These are phyloP conservation scores for Anas bernieri DNA, from an alignment of 2,797 vertebrate genomes.

Conservation along the genomic window DNA sequence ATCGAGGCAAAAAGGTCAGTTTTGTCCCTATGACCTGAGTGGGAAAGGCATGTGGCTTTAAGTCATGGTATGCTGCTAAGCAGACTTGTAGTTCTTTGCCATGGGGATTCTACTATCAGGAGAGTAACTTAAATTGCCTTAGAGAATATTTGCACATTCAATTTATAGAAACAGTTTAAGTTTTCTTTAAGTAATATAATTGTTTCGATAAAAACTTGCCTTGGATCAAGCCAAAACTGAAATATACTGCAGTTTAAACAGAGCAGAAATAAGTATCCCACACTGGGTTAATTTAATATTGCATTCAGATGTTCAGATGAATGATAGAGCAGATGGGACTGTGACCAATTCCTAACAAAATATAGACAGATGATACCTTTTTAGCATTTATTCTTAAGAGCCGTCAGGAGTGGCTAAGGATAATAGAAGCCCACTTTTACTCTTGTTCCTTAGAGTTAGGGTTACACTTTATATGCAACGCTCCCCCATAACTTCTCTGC, in stretches of 20 bases:
- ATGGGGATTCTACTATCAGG: not conserved
- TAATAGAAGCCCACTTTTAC: slow-evolving; percentile 38
- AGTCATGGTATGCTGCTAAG: not conserved
- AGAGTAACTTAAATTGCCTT: not conserved
- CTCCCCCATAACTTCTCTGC: not conserved
- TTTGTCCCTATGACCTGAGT: not conserved
- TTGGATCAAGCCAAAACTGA: slow-evolving; percentile 41
- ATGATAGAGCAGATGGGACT: slow-evolving; percentile 60
- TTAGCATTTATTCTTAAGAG: slow-evolving; percentile 49
- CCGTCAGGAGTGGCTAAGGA: slow-evolving; percentile 5
- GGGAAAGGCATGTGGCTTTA: not conserved
- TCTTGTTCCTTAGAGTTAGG: not conserved
- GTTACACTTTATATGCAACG: slow-evolving; percentile 19
- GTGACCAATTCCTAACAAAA: slow-evolving; percentile 67
- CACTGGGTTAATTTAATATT: slow-evolving; percentile 73
- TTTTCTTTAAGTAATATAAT: not conserved
- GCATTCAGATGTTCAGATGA: slow-evolving; percentile 73
- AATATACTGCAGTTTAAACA: slow-evolving; percentile 62
- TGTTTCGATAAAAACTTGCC: slow-evolving; percentile 24
- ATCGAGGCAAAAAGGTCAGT: slow-evolving; percentile 36
- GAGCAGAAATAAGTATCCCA: slow-evolving; percentile 63
- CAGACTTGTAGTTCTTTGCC: not conserved
- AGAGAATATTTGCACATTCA: not conserved
- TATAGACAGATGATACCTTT: slow-evolving; percentile 51
- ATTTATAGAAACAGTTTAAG: not conserved